phyloP scores from a whole-genome alignment of 2,888 invertebrate species.

The Conomelus anceps region DNA sequence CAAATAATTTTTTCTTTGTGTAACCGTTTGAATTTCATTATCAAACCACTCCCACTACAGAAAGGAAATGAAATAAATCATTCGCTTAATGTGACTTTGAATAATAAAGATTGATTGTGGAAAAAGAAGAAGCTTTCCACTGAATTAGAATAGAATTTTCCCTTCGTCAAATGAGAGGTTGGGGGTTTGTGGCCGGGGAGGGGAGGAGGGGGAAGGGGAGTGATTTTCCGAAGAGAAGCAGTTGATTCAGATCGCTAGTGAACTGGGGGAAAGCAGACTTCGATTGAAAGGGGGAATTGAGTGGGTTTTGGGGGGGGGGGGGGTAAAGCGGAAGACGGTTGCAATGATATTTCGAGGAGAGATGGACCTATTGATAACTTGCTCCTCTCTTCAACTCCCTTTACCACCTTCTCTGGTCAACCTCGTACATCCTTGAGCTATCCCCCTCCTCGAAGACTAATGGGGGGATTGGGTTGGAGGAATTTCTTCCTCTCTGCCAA shows the following conservation, averaged over 20 bases:
- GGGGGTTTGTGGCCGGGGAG: no score
- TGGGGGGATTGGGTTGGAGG: background rate
- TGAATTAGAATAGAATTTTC: background rate
- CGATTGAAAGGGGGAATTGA: background rate
- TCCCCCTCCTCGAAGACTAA: background rate
- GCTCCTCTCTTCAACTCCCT: background rate
- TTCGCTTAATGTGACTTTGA: background rate
- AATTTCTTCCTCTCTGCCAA: no score
- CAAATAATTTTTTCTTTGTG: no score
- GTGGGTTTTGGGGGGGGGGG: background rate
- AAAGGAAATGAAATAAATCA: background rate
- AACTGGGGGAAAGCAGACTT: background rate
- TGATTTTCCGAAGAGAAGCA: background rate
- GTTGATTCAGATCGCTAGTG: background rate
- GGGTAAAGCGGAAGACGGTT: background rate
- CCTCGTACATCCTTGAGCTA: background rate
- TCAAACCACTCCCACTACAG: background rate
- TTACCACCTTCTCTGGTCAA: background rate
- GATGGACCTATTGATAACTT: background rate
- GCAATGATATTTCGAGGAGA: background rate
- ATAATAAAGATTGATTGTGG: background rate
- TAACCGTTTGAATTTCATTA: background rate
- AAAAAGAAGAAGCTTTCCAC: background rate
- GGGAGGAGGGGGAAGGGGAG: background rate
- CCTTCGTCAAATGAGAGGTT: background rate